Evolutionary conservation across 2,797 vertebrate genomes (phyloP).

Genomic region (Carduelis carduelis): DNA sequence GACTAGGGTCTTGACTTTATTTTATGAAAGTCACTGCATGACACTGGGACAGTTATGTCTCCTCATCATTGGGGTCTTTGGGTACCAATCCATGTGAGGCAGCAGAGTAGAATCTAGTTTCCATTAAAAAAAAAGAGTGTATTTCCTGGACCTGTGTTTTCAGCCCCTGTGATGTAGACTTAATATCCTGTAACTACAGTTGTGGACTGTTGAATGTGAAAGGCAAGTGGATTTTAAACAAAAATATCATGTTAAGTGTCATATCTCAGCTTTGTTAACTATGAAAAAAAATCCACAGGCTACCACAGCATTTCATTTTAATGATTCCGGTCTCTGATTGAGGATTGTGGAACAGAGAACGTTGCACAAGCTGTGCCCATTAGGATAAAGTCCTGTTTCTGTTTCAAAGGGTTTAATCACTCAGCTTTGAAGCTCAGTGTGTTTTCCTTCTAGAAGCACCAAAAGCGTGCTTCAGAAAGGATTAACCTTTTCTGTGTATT

Average conservation of each 20-base stretch:
- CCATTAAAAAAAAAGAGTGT: background rate
- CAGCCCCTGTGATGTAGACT: background rate
- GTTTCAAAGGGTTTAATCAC: conserved; percentile 15
- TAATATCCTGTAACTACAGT: background rate
- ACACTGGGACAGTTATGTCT: background rate
- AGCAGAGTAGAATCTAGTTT: background rate
- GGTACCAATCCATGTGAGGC: background rate
- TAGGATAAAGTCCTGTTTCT: background rate
- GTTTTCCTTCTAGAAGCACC: conserved; percentile 25
- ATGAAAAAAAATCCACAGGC: background rate
- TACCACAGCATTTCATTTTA: background rate
- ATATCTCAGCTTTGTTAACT: background rate
- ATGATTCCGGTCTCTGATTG: background rate
- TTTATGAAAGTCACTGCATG: background rate
- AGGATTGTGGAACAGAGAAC: background rate
- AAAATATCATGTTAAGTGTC: background rate
- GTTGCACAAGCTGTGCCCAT: background rate
- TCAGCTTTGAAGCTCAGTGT: background rate
- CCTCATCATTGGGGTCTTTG: background rate
- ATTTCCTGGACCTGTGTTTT: background rate
- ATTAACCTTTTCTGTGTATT: conserved; percentile 45
- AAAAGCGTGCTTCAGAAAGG: background rate
- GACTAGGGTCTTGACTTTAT: background rate
- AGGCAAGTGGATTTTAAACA: background rate
- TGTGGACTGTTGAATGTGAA: background rate